These are phyloP conservation scores for Callipepla californica DNA, from an alignment of 2,113 vertebrate species.

Conservation along the genomic window DNA sequence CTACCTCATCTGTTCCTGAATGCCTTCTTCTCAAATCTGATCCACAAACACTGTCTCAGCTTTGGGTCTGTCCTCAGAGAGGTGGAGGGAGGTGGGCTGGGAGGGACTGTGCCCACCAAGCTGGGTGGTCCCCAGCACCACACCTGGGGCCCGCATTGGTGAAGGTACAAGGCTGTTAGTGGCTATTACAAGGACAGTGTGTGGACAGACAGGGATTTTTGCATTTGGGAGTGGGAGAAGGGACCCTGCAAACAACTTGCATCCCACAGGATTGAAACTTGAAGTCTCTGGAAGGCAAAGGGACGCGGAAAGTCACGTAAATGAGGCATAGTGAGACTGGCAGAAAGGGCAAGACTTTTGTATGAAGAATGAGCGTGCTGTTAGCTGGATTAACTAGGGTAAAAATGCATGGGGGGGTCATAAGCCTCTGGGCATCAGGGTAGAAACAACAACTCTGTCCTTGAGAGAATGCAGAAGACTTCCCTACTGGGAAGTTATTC, in stretches of 20 bases:
- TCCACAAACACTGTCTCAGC: neutral
- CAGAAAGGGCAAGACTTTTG: neutral
- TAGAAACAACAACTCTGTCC: slow-evolving; percentile 10
- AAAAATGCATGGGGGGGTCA: neutral
- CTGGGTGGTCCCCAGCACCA: neutral
- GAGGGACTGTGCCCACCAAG: neutral
- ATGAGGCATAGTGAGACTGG: neutral
- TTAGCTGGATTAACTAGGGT: neutral
- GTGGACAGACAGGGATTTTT: neutral
- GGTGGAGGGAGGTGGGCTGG: neutral
- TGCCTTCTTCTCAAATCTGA: neutral
- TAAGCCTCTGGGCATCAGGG: neutral
- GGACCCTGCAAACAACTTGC: neutral
- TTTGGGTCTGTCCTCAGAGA: neutral
- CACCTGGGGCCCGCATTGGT: neutral
- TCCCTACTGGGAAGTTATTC: slow-evolving; percentile 6
- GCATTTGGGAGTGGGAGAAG: neutral
- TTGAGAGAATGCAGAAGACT: slow-evolving; percentile 39
- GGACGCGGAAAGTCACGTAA: neutral
- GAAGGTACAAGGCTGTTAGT: neutral
- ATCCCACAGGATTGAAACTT: neutral
- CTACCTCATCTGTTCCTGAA: neutral
- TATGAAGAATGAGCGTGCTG: neutral
- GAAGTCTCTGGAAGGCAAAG: neutral
- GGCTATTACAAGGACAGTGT: neutral